Evolutionary conservation across 1,140 invertebrate genomes (phyloP), one percentile per base, ranked within the genome.

Genomic region (Parapsyche elsis): DNA sequence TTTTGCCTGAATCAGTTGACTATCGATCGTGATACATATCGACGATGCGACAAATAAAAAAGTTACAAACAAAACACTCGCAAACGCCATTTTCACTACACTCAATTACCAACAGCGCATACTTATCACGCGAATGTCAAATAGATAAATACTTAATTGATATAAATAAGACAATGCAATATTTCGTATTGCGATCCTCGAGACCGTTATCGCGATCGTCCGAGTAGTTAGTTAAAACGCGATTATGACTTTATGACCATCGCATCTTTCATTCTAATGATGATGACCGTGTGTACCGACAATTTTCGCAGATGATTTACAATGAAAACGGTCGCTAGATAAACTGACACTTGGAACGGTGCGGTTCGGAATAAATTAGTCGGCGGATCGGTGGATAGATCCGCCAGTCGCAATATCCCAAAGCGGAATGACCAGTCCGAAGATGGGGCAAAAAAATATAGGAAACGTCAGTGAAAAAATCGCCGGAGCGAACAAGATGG

Each of bases 371-470:
- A 38, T 38, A 38, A 38, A 38, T 38, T 38, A 23, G 9, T 5
- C 64, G 64, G 21, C 21, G 64, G 9, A 53, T 53, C 16, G 4
- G 49, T 53, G 49, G 23, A 67, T 67, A 67, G 64, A 26, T 23
- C 73, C 73, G 73, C 9, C 24, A 16, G 46, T 57, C 9, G 12
- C 53, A n/a, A 59, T 57, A 77, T 77, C 75, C 75, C 75, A 77
- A 77, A 77, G 75, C 53, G 49, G 75, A 77, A 77, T 77, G 75
- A 77, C 75, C 75, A 30, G 75, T 77, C 75, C 46, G 75, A 77
- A 77, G 75, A 77, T 64, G 75, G 49, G 57, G 53, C 75, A 77
- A 77, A 77, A 77, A 77, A 77, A 77, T 77, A 49, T 77, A 77
- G 75, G 75, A 77, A 77, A 77, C 75, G 75, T 64, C 24, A 64